phyloP scores from a whole-genome alignment of 2,797 vertebrate species.

The Hyperoplus immaculatus region DNA sequence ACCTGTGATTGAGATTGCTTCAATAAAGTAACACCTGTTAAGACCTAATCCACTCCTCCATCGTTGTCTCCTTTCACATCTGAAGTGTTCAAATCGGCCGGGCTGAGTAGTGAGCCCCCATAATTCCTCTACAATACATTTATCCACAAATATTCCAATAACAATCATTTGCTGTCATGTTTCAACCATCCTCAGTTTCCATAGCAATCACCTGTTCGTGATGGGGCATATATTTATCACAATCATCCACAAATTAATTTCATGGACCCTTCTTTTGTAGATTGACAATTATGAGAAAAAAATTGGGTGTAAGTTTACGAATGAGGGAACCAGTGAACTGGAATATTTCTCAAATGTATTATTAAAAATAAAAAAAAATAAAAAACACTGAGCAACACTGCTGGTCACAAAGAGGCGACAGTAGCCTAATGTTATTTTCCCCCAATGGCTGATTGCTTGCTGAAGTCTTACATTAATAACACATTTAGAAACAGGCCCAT shows the following conservation, averaged over 20 bases:
- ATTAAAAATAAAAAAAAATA: slow-evolving; percentile 26
- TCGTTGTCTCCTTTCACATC: too few species aligned
- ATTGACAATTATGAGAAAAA: slow-evolving; percentile 75
- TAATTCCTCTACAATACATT: neutral
- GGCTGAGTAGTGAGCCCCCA: too few species aligned
- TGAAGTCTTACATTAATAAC: neutral
- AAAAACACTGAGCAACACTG: neutral
- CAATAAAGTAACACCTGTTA: too few species aligned
- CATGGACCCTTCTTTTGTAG: slow-evolving; percentile 79
- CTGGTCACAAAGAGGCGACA: too few species aligned
- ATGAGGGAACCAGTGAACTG: slow-evolving; percentile 69
- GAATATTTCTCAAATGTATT: slow-evolving; percentile 62
- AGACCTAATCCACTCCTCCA: too few species aligned
- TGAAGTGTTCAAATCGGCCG: too few species aligned
- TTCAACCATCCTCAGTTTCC: slow-evolving; percentile 1
- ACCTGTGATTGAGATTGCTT: too few species aligned
- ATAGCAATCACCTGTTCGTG: slow-evolving; percentile 16
- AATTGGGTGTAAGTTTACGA: slow-evolving; percentile 48
- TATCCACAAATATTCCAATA: neutral
- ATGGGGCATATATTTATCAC: slow-evolving; percentile 44
- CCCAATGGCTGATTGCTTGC: neutral
- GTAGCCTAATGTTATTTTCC: too few species aligned
- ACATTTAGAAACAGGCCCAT: neutral
- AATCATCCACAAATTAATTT: slow-evolving; percentile 77
- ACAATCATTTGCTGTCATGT: neutral